Conservation (phyloP, 2,113 vertebrate species). For the Scophthalmus maximus region DNA sequence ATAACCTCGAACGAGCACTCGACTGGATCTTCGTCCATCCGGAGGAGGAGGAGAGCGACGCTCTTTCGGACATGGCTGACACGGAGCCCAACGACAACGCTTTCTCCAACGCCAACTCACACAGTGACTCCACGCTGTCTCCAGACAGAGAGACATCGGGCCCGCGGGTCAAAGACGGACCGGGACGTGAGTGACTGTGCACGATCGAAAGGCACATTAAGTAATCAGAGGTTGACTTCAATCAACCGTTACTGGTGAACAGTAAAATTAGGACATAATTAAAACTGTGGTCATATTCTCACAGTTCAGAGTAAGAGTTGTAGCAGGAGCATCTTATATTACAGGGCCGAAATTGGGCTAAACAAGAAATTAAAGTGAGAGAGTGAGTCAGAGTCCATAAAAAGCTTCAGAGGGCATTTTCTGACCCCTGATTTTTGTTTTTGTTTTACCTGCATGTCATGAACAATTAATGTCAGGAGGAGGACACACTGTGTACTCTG, state of each 20-base stretch:
- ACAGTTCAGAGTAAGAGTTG: too few species aligned
- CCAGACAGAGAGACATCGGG: constrained; percentile 87
- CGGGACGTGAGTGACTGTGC: constrained; percentile 92
- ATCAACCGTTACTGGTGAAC: not conserved
- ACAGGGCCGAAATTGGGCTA: not conserved
- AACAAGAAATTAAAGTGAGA: not conserved
- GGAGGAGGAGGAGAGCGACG: constrained; percentile 88
- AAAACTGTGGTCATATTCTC: too few species aligned
- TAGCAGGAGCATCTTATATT: too few species aligned
- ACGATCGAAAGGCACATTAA: not conserved
- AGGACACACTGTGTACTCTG: not conserved
- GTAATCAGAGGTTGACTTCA: not conserved
- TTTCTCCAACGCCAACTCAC: constrained; percentile 85
- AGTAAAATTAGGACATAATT: not conserved
- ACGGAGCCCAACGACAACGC: constrained; percentile 88
- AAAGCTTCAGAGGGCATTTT: too few species aligned
- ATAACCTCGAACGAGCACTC: constrained; percentile 93
- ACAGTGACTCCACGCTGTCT: constrained; percentile 88
- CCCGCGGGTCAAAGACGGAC: constrained; percentile 92
- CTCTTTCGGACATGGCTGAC: constrained; percentile 83
- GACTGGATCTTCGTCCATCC: constrained; percentile 98
- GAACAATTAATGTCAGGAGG: not conserved
- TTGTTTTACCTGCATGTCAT: not conserved
- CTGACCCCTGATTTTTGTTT: constrained; percentile 9
- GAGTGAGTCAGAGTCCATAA: too few species aligned